These are phyloP conservation scores for Calvadosia cruxmelitensis DNA, from an alignment of 30 jellyfish, hydroid and myxozoan species.

Conservation along the genomic window DNA sequence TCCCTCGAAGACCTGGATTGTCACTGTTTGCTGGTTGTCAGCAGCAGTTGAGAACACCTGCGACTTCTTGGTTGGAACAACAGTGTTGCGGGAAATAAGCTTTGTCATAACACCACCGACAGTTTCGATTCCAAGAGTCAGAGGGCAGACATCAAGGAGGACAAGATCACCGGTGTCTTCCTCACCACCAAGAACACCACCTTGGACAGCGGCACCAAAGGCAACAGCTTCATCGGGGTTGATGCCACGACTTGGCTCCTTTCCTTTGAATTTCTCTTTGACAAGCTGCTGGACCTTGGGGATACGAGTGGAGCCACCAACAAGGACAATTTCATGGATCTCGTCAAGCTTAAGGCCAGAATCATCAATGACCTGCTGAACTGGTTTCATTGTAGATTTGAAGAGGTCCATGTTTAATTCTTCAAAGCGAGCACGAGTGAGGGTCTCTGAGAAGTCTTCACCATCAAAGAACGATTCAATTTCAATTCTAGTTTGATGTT, in stretches of 20 bases:
- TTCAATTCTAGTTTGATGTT: slow-evolving; percentile 95
- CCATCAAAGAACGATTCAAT: slow-evolving; percentile 92
- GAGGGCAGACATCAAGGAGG: slow-evolving; percentile 94
- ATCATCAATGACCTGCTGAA: slow-evolving; percentile 75
- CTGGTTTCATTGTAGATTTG: slow-evolving; percentile 86
- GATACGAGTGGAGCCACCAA: slow-evolving; percentile 99
- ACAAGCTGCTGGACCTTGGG: slow-evolving; percentile 91
- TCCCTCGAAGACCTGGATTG: slow-evolving; percentile 98
- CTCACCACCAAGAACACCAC: slow-evolving; percentile 98
- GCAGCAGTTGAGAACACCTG: slow-evolving; percentile 99
- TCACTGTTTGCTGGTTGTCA: slow-evolving; percentile 95
- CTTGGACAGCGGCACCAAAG: slow-evolving; percentile 99
- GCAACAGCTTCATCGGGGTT: slow-evolving; percentile 99
- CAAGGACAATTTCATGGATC: slow-evolving; percentile 93
- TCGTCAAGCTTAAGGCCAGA: slow-evolving; percentile 77
- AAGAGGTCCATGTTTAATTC: slow-evolving; percentile 79
- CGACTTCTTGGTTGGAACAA: slow-evolving; percentile 98
- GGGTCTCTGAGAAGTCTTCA: slow-evolving; percentile 96
- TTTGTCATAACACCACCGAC: slow-evolving; percentile 99
- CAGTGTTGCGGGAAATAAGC: slow-evolving; percentile 96
- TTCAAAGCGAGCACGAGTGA: slow-evolving; percentile 97
- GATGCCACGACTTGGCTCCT: slow-evolving; percentile 93
- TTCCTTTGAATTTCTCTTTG: slow-evolving; percentile 74
- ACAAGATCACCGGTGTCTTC: slow-evolving; percentile 97
- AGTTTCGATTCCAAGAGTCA: slow-evolving; percentile 98